Base-by-base conservation (phyloP, 2,113 vertebrate species). In the Marmota flaviventris region DNA sequence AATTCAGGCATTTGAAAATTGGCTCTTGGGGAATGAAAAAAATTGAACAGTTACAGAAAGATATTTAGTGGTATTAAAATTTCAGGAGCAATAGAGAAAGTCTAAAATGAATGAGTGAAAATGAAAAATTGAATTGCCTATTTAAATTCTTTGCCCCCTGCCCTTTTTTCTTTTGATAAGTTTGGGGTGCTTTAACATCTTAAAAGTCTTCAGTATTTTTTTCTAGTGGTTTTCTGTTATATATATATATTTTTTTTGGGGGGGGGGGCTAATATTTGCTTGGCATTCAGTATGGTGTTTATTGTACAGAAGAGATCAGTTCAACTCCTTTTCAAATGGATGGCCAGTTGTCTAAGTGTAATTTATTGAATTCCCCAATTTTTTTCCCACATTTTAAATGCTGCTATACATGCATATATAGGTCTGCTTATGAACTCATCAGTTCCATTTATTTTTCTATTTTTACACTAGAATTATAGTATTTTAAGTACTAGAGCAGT, bases 1-100 rank as follows among this genome's bases (percentile, higher is more conserved):
- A 75, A 92, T 72, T 85, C 24, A 69, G 42, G n/a, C 37, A 73
- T 89, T 86, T 51, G 24, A 91, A 94, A 94, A 81, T 56, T 82
- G n/a, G 69, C 42, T 53, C 58, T 89, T 89, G 51, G 79, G 7
- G 45, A 37, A 37, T 29, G 27, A 16, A 32, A 78, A 77, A 63
- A 45, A 25, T 22, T 10, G 3, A 96, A 20, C 5, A 45, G 13
- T 83, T 89, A 53, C 39, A 61, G 51, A 53, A 73, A 72, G 18
- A 91, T 29, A 67, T 69, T 81, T 12, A 45, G 3, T 63, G 14
- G 32, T 82, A 76, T 61, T 82, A 94, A 32, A n/a, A 83, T 63
- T 96, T 86, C 69, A 18, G 25, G 14, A 1, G 11, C 45, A 79
- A 58, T 85, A 79, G 61, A 69, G 51, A 92, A 89, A 90, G 20